Evolutionary conservation across 2,113 vertebrate genomes (phyloP), one percentile per base, ranked within the genome.

Genomic region (Neopipo cinnamomea): DNA sequence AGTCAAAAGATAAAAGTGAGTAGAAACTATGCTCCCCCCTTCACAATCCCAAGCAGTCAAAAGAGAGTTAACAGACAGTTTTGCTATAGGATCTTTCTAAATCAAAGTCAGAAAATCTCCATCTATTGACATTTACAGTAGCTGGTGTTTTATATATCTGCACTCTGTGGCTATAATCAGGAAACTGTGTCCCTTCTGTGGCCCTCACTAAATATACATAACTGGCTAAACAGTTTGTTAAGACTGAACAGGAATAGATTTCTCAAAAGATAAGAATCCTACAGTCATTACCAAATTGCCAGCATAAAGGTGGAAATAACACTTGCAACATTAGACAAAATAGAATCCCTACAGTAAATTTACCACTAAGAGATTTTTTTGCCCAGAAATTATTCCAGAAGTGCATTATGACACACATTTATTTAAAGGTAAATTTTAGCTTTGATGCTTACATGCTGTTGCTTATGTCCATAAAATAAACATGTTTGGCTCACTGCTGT

Each of bases 131-230:
- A 96, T 96, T 97, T 95, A 85, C 75, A 92, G 93, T 95, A 97
- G 97, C 89, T 85, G 66, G 77, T 89, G 68, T 93, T 82, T 95
- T 95, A 97, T 92, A 31, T 95, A 94, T 86, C 96, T 96, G 95
- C 93, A 98, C 96, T 98, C 97, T 97, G 94, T 76, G 97, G 97
- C 98, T 93, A 83, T 91, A 97, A 94, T 95, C 97, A 98, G 98
- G 98, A 99, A 99, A 98, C 84, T 78, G 93, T 96, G 96, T 97
- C 97, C 96, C 98, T 98, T 98, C 92, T 86, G 90, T 97, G 96
- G 95, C 92, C 95, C 74, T 97, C 37, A 72, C 2, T 86, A 75
- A 92, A 93, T 91, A 95, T 15, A 91, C 9, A 25, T 47, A 91
- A 66, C 14, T 52, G 73, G 50, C 50, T 78, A 56, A 94, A 76